Conservation (phyloP, 2,113 vertebrate species). For the Lepus timidus region DNA sequence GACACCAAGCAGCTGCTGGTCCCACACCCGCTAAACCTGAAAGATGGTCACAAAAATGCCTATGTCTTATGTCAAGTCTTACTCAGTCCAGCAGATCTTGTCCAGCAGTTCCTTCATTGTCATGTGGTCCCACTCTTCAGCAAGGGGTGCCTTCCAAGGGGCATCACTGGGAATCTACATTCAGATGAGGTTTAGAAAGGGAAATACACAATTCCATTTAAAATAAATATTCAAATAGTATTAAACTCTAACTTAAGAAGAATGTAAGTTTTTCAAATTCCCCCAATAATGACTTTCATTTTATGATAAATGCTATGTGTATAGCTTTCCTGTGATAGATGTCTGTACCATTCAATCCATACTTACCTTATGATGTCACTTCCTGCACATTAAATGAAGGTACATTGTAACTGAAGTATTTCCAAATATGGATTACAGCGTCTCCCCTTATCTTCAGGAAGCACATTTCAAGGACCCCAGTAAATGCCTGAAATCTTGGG, state of each 20-base stretch:
- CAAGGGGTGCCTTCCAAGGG: constrained; percentile 96
- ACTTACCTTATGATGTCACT: constrained; percentile 35
- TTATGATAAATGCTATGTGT: background rate
- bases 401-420: background rate
- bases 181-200: constrained; percentile 7
- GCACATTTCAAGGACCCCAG: background rate
- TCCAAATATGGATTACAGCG: constrained; percentile 17
- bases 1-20: background rate
- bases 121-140: constrained; percentile 98
- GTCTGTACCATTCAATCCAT: background rate
- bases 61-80: constrained; percentile 58
- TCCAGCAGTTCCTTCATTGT: constrained; percentile 95
- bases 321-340: background rate
- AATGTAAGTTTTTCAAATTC: background rate
- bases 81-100: constrained; percentile 97
- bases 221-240: constrained; percentile 7
- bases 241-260: constrained; percentile 14
- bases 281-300: background rate
- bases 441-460: background rate
- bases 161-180: constrained; percentile 96
- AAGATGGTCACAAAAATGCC: background rate
- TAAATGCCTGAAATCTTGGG: background rate
- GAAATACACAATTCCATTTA: constrained; percentile 33
- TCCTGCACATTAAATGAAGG: constrained; percentile 11
- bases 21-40: background rate